These are phyloP conservation scores for Neoscelio sp. DNA, from an alignment of 2,888 invertebrate genomes.

Conservation along the genomic window DNA sequence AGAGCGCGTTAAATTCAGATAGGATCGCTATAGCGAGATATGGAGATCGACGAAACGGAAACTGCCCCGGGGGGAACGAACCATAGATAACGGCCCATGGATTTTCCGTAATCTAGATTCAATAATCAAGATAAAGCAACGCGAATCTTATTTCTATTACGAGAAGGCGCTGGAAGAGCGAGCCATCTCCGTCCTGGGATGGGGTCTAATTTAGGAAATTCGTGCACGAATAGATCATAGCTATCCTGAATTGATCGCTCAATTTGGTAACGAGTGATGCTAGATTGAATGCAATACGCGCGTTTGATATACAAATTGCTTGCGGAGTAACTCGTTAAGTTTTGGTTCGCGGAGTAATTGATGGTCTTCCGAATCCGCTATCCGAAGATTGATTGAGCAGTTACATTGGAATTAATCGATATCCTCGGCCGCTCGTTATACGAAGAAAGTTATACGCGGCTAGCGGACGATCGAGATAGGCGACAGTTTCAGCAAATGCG, in stretches of 20 bases:
- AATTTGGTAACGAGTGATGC: conserved; percentile 12
- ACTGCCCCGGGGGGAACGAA: conserved; percentile 11
- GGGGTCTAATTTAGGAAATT: conserved; percentile 8
- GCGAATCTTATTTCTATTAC: conserved; percentile 74
- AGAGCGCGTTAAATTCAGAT: conserved; percentile 52
- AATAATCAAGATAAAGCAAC: conserved; percentile 73
- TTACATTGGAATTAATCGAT: conserved; percentile 56
- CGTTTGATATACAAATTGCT: conserved; percentile 39
- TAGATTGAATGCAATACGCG: conserved; percentile 15
- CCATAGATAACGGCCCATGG: not conserved
- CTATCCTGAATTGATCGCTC: conserved; percentile 17
- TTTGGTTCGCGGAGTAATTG: conserved; percentile 29
- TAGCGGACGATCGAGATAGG: conserved; percentile 36
- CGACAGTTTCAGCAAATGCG: conserved; percentile 64
- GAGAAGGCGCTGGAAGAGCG: conserved; percentile 24
- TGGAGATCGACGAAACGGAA: conserved; percentile 52
- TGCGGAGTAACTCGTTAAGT: conserved; percentile 36
- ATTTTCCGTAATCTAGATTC: conserved; percentile 71
- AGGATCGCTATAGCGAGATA: conserved; percentile 40
- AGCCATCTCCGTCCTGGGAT: not conserved
- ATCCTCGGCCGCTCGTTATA: conserved; percentile 17
- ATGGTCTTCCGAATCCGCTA: conserved; percentile 18
- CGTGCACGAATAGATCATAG: not conserved
- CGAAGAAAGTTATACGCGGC: conserved; percentile 21
- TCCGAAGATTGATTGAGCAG: conserved; percentile 37